Evolutionary conservation across 1,140 invertebrate species (phyloP), one percentile per base, ranked within the genome.

Genomic region (Lepidurus apus): DNA sequence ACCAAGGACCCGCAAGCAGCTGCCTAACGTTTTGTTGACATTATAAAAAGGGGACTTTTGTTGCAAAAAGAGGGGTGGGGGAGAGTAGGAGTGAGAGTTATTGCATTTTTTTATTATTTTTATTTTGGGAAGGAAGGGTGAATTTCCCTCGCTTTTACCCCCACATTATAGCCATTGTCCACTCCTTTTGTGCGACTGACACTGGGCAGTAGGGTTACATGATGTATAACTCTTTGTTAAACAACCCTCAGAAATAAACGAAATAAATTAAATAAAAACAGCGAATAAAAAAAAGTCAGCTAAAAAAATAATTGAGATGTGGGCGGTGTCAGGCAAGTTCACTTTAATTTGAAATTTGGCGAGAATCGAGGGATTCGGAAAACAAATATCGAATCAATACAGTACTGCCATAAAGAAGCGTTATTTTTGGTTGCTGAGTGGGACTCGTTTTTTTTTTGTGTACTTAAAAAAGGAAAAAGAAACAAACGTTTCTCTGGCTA

Each of bases 11-110:
- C 53, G n/a, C 53, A 65, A 65, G 53, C 53, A 65, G 53, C 53
- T 65, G 53, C 53, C 53, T 65, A 65, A 65, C 53, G 53, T 65
- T 34, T 65, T 65, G 53, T 65, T 65, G 53, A 65, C 53, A 65
- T 65, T 65, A 65, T 65, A 65, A 65, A 65, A 65, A 65, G 53
- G 34, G 34, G 53, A 65, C 53, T 65, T 65, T 65, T 17, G 53
- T 65, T 65, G 53, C 21, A 65, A 13, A 47, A 17, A 47, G 53
- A 65, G 53, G 53, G 34, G 34, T 34, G 34, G 34, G 26, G 26
- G 26, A 26, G 26, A 26, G 26, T 26, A 2, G 47, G 53, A 65
- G 53, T 65, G 53, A 65, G 53, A 65, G 53, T 65, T 65, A 65
- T 65, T 21, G 53, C 53, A 21, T 65, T 65, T 65, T 65, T 65